Evolutionary conservation across 2,113 vertebrate species (phyloP), one percentile per base, ranked within the genome.

Genomic region (Dicrurus megarhynchus): DNA sequence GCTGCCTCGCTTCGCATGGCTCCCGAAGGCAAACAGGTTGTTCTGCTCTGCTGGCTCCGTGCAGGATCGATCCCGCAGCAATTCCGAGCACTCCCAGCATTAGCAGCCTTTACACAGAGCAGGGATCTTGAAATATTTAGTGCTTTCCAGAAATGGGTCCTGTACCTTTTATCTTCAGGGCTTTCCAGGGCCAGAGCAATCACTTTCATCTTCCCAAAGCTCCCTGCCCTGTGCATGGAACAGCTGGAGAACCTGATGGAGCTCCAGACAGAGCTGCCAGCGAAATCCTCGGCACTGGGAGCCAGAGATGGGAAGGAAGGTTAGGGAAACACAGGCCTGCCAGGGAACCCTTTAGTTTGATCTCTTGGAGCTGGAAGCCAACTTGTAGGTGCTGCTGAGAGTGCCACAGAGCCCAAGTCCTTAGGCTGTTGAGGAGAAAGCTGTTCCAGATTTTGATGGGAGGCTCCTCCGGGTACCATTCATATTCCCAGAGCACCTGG

Each of bases 1-100:
- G 6, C 55, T 78, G 4, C 2, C 47, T 82, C 6, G 2, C 24
- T 30, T 16, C 24, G 0, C 1, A 3, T 6, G 33, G 22, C 26
- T 50, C 47, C 69, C 11, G 17, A 5, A 14, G 52, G 33, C 4
- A 16, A 75, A 4, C 64, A 26, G 77, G 33, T 8, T 39, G 18
- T 24, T 52, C 19, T 68, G 39, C 41, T n/a, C 18, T 11, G 8
- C 16, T 35, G 61, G 22, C 23, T 50, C 9, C 5, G 16, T 61
- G 71, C 55, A 79, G 81, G 57, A 42, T 35, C 69, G 18, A 3
- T 8, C 57, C 63, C 32, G 11, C 35, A 6, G 52, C 24, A 28
- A 5, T 2, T 5, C 82, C 5, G 53, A 50, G 77, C 67, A 1
- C 63, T 61, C 13, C 35, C n/a, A 47, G 46, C 32, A 3, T 8